Conservation (phyloP, 2,797 vertebrate genomes). For the Threskiornis aethiopicus region DNA sequence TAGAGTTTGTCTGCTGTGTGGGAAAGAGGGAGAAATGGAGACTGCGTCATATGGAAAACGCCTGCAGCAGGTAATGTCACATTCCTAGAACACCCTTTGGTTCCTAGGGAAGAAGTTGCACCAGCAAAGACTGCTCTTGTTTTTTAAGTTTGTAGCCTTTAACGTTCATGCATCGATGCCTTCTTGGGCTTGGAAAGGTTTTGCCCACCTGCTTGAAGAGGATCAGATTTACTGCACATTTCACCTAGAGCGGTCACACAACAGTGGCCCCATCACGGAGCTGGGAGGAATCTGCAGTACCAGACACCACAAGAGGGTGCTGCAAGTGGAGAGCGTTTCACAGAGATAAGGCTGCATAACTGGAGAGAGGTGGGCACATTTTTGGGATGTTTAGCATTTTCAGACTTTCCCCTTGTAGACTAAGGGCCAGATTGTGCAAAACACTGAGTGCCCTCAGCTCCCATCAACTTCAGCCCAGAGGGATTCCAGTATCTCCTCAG, state of each 20-base stretch:
- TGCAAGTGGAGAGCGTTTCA: not conserved
- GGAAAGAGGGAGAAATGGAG: not conserved
- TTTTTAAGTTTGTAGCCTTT: not conserved
- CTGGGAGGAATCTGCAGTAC: accelerated
- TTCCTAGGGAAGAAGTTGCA: not conserved
- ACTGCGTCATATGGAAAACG: accelerated
- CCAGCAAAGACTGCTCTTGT: not conserved
- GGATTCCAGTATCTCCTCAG: not conserved
- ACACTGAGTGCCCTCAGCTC: not conserved
- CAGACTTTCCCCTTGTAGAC: constrained; percentile 25
- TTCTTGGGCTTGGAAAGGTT: not conserved
- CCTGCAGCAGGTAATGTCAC: not conserved
- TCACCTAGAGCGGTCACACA: accelerated
- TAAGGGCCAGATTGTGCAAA: not conserved
- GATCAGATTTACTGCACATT: not conserved
- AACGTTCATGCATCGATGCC: accelerated
- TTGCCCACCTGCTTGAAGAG: not conserved
- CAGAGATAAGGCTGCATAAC: not conserved
- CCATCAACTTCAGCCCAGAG: not conserved
- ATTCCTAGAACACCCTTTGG: not conserved
- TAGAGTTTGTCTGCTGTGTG: not conserved
- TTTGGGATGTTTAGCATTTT: constrained; percentile 54
- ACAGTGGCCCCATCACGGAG: accelerated
- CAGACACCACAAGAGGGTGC: constrained; percentile 19
- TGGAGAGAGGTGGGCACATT: constrained; percentile 36